Evolutionary conservation across 2,113 vertebrate genomes (phyloP).

Genomic region (Brachionichthys hirsutus): DNA sequence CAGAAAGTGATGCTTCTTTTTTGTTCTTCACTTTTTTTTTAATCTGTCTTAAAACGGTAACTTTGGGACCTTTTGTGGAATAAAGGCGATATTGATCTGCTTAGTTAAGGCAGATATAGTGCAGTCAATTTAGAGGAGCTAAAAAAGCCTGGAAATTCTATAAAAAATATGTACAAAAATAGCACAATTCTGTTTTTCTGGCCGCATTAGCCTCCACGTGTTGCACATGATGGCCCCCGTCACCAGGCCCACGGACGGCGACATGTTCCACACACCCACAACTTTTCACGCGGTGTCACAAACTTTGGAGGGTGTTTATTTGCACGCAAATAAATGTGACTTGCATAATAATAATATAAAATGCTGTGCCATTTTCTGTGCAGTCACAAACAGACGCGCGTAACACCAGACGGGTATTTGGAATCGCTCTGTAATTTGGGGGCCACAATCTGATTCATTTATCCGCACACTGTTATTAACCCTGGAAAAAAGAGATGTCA

Average conservation of each 20-base stretch:
- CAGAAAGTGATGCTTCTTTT: conserved; percentile 34
- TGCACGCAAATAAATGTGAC: conserved; percentile 77
- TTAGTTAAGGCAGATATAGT: conserved; percentile 47
- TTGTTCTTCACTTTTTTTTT: conserved; percentile 34
- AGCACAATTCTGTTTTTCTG: neutral
- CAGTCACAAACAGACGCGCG: conserved; percentile 79
- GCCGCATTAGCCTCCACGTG: conserved; percentile 1
- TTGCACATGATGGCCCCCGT: neutral
- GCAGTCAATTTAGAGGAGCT: conserved; percentile 2
- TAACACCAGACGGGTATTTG: conserved; percentile 82
- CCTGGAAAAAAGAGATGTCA: conserved; percentile 84
- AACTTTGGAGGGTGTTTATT: conserved; percentile 74
- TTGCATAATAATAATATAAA: conserved; percentile 81
- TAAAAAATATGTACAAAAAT: no score
- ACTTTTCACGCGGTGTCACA: conserved; percentile 64
- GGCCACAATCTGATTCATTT: conserved; percentile 85
- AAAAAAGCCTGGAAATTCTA: no score
- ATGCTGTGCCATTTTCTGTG: conserved; percentile 64
- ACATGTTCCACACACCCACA: conserved; percentile 42
- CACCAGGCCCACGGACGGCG: conserved; percentile 10
- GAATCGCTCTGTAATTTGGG: conserved; percentile 84
- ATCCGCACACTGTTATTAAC: conserved; percentile 85
- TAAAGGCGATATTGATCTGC: conserved; percentile 32
- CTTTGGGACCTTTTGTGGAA: conserved; percentile 32
- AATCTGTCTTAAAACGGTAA: neutral